Conservation (phyloP, 1,140 invertebrate genomes). For the Hestina assimilis region DNA sequence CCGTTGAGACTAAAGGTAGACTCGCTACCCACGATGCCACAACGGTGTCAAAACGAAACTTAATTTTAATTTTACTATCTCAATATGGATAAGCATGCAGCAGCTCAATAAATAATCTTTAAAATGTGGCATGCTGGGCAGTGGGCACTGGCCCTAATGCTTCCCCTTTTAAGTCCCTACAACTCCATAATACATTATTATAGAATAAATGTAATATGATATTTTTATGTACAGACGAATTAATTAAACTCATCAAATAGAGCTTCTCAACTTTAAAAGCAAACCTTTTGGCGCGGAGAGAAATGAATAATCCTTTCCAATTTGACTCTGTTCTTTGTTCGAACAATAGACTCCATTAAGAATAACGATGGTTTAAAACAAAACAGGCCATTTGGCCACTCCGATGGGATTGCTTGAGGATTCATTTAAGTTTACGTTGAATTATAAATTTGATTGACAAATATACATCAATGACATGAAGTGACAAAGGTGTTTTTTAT, state of each 20-base stretch:
- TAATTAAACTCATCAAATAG: conserved; percentile 57
- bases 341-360: conserved; percentile 66
- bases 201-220: too few relatives aligned
- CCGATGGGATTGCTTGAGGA: conserved; percentile 44
- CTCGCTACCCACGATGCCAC: too few relatives aligned
- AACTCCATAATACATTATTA: too few relatives aligned
- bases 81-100: too few relatives aligned
- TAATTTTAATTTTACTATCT: too few relatives aligned
- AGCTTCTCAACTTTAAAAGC: conserved; percentile 55
- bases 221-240: too few relatives aligned
- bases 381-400: conserved; percentile 58
- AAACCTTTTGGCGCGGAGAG: conserved; percentile 51
- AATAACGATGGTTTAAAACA: conserved; percentile 66
- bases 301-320: conserved; percentile 70
- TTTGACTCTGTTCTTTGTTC: conserved; percentile 47
- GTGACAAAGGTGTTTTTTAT: background rate
- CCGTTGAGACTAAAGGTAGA: too few relatives aligned
- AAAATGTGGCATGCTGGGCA: too few relatives aligned
- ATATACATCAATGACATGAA: background rate
- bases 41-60: too few relatives aligned
- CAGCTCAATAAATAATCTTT: too few relatives aligned
- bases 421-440: conserved; percentile 53
- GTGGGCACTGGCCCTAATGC: too few relatives aligned
- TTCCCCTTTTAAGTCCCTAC: too few relatives aligned
- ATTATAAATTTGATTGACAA: conserved; percentile 46